Evolutionary conservation across 1,140 invertebrate species (phyloP).

Genomic region (Leptinotarsa lineolata): DNA sequence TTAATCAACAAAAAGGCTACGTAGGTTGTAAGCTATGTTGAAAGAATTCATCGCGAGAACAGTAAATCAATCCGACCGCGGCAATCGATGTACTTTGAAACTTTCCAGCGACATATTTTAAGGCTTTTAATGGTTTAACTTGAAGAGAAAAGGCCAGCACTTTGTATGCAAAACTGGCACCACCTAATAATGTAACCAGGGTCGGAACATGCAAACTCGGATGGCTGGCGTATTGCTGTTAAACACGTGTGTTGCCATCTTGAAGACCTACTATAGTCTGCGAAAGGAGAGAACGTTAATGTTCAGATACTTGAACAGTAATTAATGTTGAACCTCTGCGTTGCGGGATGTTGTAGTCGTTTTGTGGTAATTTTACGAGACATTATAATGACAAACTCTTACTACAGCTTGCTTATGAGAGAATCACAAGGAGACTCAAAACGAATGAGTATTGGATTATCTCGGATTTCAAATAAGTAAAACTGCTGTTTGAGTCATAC

Average conservation of each 20-base stretch:
- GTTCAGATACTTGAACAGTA: background rate
- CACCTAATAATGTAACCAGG: constrained; percentile 12
- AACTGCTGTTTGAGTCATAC: too few relatives aligned
- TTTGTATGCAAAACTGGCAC: constrained; percentile 10
- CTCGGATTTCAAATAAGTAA: too few relatives aligned
- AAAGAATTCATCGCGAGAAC: background rate
- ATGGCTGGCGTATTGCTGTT: background rate
- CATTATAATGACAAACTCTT: background rate
- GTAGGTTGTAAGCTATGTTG: too few relatives aligned
- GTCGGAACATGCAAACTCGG: constrained; percentile 15
- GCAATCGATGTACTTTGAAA: constrained; percentile 14
- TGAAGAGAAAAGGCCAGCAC: background rate
- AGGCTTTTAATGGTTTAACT: constrained; percentile 7
- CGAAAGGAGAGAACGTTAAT: background rate
- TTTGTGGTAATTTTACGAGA: background rate
- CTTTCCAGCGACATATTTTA: constrained; percentile 11
- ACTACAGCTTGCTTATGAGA: too few relatives aligned
- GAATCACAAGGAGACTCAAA: too few relatives aligned
- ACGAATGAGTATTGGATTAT: too few relatives aligned
- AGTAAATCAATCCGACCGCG: constrained; percentile 14
- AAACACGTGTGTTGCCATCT: constrained; percentile 21
- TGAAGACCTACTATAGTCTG: constrained; percentile 14
- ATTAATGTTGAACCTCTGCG: constrained; percentile 4
- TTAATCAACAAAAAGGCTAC: too few relatives aligned
- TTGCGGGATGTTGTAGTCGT: background rate